A percentile compares a stretch with the other conserved stretches of the same genome.
phyloP scores from a whole-genome alignment of 2,113 vertebrate species.

The Thamnophis sirtalis region DNA sequence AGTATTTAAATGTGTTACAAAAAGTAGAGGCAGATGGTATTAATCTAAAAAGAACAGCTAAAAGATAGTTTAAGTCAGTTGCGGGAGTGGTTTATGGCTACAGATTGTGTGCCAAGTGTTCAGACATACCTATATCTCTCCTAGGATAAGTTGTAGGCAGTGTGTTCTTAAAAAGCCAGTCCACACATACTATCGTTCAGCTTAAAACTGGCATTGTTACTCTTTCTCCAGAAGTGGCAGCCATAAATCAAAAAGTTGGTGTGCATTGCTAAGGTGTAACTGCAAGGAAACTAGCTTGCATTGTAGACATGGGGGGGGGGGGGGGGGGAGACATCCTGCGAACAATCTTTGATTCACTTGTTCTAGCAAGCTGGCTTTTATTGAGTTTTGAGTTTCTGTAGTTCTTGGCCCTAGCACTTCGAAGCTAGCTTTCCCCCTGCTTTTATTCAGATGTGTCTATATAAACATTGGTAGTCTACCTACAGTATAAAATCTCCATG shows the following conservation, averaged over 20 bases:
- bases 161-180: constrained; percentile 69
- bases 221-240: constrained; percentile 75
- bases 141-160: constrained; percentile 70
- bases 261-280: constrained; percentile 75
- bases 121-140: constrained; percentile 63
- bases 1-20: constrained; percentile 76
- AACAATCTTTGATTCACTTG: constrained; percentile 72
- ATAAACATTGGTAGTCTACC: constrained; percentile 78
- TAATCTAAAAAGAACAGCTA: constrained; percentile 64
- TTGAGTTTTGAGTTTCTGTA: constrained; percentile 63
- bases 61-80: constrained; percentile 54
- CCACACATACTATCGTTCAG: constrained; percentile 66
- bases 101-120: constrained; percentile 57
- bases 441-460: constrained; percentile 77
- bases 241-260: constrained; percentile 78
- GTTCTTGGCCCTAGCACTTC: constrained; percentile 69
- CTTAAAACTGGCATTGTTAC: constrained; percentile 76
- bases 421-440: constrained; percentile 72
- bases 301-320: constrained; percentile 59
- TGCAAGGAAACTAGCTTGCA: constrained; percentile 72
- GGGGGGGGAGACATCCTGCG: constrained; percentile 51
- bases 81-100: constrained; percentile 55
- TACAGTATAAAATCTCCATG: constrained; percentile 91
- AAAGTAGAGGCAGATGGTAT: constrained; percentile 76
- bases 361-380: constrained; percentile 59